Evolutionary conservation across 2,888 invertebrate species (phyloP), one percentile per base, ranked within the genome.

Genomic region (Drosophila greeni): DNA sequence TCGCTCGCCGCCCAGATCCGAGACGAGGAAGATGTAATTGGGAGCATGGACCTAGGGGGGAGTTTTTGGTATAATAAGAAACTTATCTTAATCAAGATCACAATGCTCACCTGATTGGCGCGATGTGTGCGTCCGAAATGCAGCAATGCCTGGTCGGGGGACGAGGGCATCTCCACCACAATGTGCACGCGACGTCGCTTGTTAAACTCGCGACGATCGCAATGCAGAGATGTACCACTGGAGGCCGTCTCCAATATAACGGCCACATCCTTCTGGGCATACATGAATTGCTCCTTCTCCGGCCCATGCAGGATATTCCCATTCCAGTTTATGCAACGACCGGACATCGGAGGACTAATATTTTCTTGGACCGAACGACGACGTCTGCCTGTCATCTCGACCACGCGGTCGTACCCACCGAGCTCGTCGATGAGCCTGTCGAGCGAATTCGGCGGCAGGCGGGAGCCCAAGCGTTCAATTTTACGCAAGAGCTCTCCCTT

Each of bases 241-340:
- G 97, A 97, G 6, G 99, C 99, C 0, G 99, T 99, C 89, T 99
- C 99, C 0, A 98, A 99, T 75, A 99, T 99, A 83, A 99, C 98
- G 33, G 99, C 99, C 26, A 99, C 96, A 85, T 96, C 96, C 89
- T 99, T 99, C 0, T 97, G 98, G 5, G 1, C 5, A 88, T 97
- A 95, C 99, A 99, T 99, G 90, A 99, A 90, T 82, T 93, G 92
- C 88, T 95, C 95, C 89, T 95, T 95, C 89, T 96, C 96, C 1
- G n/a, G n/a, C n/a, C n/a, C n/a, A n/a, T n/a, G n/a, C n/a, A n/a
- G n/a, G n/a, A n/a, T n/a, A n/a, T n/a, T n/a, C n/a, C n/a, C n/a
- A n/a, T n/a, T n/a, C n/a, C n/a, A n/a, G n/a, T n/a, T n/a, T n/a
- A n/a, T n/a, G n/a, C n/a, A n/a, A n/a, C n/a, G n/a, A n/a, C n/a